Evolutionary conservation across 2,797 vertebrate genomes (phyloP).

Genomic region (Prunella strophiata): DNA sequence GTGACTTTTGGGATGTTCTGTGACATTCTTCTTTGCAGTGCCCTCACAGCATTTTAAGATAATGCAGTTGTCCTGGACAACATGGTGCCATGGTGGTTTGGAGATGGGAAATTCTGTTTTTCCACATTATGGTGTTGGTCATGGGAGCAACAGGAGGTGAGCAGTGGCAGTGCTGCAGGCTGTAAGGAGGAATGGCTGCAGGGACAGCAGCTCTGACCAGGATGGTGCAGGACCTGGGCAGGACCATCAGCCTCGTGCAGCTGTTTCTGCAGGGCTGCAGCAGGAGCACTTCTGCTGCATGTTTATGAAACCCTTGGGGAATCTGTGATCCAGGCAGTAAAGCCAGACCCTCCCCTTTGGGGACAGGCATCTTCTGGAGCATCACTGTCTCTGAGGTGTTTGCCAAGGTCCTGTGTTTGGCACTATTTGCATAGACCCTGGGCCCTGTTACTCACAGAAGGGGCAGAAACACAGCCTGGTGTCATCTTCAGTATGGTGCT

Average conservation of each 20-base stretch:
- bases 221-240: neutral
- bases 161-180: neutral
- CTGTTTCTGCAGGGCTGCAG: neutral
- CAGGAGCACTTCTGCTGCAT: neutral
- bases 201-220: neutral
- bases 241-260: neutral
- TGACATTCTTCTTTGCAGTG: neutral
- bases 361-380: neutral
- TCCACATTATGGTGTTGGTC: neutral
- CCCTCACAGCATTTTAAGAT: neutral
- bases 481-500: neutral
- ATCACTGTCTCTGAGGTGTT: neutral
- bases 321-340: neutral
- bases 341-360: neutral
- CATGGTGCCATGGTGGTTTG: rapidly evolving
- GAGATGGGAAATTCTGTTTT: neutral
- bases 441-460: neutral
- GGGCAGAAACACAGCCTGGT: neutral
- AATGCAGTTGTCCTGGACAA: neutral
- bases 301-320: neutral
- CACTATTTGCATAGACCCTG: neutral
- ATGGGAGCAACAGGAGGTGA: neutral
- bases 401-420: neutral
- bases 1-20: neutral
- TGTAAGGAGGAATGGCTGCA: neutral